Evolutionary conservation across 2,888 invertebrate genomes (phyloP), one percentile per base, ranked within the genome.

Genomic region (Caenorhabditis virilis): DNA sequence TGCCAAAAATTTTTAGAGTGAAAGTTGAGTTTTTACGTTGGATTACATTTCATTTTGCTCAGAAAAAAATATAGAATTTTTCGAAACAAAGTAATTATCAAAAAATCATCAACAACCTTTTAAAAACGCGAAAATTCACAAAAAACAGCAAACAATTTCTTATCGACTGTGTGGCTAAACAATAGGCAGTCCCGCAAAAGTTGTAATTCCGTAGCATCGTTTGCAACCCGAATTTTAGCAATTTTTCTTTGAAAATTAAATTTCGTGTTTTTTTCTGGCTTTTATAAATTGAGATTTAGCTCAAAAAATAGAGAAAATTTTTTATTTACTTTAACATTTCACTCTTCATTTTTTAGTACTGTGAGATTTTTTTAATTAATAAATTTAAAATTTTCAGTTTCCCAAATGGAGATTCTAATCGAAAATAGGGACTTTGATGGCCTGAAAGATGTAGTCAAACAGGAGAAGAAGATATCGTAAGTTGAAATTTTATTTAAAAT

Each of bases 401-500:
- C n/a, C n/a, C n/a, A 38, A 43, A 70, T 70, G 70, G 67, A 67
- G 27, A 41, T 15, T 13, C 50, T 50, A 1, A 67, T 70, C 16
- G 63, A 47, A 47, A 56, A 61, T 25, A 41, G 66, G 0, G 52
- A 70, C 51, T 39, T 63, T 13, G 64, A 67, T 25, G 48, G 45
- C 13, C 36, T 70, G 16, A 51, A 57, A 27, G 52, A 56, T 36
- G 16, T 60, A 5, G 39, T 48, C 18, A 64, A 64, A 22, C 49
- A 50, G 6, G 64, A 57, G n/a, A 63, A 51, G 35, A 58, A 58
- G 25, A n/a, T 11, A 1, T 41, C 22, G 64, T 64, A 48, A 36
- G 33, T 42, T 15, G 11, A 13, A 9, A 39, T 39, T 18, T 20
- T 20, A n/a, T n/a, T n/a, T n/a, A n/a, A n/a, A n/a, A n/a, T n/a